Percentiles rank a stretch among this genome's conserved stretches.
These are phyloP conservation scores for Crotophaga sulcirostris DNA, from an alignment of 2,113 vertebrate species.

Conservation along the genomic window DNA sequence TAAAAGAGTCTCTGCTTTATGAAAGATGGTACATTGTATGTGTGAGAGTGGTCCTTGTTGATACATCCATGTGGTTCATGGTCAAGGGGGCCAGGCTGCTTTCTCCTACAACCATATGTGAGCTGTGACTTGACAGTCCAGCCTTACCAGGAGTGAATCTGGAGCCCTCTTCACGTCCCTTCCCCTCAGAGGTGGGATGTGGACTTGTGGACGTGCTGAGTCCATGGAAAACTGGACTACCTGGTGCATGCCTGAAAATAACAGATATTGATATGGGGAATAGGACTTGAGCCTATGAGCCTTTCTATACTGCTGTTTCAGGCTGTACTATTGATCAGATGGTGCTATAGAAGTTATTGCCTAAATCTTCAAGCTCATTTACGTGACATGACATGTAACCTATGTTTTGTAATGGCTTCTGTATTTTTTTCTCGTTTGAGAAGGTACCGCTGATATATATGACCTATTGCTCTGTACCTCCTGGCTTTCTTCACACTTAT, in stretches of 20 bases:
- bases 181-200: fast-evolving
- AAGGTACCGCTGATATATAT: not conserved
- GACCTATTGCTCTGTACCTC: not conserved
- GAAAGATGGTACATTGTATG: not conserved
- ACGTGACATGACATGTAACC: not conserved
- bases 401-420: not conserved
- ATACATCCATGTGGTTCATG: not conserved
- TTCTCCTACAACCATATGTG: not conserved
- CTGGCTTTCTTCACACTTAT: not conserved
- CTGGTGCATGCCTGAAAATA: not conserved
- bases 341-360: not conserved
- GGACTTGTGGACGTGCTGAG: not conserved
- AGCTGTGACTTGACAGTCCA: not conserved
- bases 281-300: not conserved
- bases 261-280: not conserved
- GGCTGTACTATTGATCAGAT: not conserved
- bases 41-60: not conserved
- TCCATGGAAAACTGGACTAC: not conserved
- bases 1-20: not conserved
- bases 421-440: not conserved
- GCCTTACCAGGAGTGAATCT: not conserved
- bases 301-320: not conserved
- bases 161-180: not conserved
- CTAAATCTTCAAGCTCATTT: not conserved
- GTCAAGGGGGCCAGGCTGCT: not conserved